A percentile compares a stretch with the other conserved stretches of the same genome.
Conservation (phyloP, 2,888 invertebrate species). For the Dione vanillae region DNA sequence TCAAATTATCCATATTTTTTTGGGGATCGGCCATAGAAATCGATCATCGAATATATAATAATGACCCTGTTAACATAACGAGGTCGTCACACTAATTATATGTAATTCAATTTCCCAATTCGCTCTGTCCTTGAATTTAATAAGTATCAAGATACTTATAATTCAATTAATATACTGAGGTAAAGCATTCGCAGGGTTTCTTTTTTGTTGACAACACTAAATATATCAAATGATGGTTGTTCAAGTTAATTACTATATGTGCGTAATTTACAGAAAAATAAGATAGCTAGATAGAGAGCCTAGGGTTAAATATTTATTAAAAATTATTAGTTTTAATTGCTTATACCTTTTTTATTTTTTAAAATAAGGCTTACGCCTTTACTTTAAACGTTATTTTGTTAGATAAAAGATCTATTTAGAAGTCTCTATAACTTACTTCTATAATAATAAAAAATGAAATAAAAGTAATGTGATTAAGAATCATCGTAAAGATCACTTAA, state of each 20-base stretch:
- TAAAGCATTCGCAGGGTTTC: conserved; percentile 3
- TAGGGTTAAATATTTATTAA: neutral
- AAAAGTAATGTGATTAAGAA: no score
- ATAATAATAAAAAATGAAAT: no score
- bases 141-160: neutral
- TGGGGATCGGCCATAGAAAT: no score
- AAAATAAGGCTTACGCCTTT: no score
- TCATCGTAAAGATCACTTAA: neutral
- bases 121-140: neutral
- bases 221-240: neutral
- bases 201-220: conserved; percentile 2
- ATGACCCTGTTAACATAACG: no score
- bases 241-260: neutral
- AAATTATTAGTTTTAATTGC: neutral
- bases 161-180: conserved; percentile 4
- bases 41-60: no score
- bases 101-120: neutral
- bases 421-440: no score
- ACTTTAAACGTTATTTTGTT: no score
- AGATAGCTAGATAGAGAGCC: neutral
- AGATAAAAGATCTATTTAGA: no score
- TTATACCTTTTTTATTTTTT: no score
- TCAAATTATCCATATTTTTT: no score
- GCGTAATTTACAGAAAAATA: neutral
- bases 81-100: neutral